Conservation (phyloP, 2,113 vertebrate genomes). For the Pangasianodon gigas region DNA sequence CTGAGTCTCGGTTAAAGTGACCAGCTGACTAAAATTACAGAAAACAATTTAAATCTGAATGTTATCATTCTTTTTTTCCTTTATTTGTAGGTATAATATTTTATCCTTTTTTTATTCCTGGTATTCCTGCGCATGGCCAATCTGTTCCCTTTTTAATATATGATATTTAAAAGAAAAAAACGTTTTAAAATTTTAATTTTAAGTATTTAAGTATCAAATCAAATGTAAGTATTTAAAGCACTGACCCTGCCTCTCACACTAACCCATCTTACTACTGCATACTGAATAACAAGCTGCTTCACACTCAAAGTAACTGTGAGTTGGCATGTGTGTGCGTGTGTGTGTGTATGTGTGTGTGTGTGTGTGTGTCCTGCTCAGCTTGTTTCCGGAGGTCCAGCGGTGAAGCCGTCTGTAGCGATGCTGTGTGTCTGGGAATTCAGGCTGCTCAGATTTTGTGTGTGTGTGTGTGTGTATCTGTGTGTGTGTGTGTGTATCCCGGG, state of each 20-base stretch:
- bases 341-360: not conserved
- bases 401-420: slow-evolving; percentile 23
- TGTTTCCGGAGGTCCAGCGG: slow-evolving; percentile 29
- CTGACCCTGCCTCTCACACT: not conserved
- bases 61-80: no score
- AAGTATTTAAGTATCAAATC: not conserved
- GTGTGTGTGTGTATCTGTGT: slow-evolving; percentile 27
- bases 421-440: slow-evolving; percentile 33
- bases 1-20: no score
- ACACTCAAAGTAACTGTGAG: not conserved
- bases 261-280: not conserved
- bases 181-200: not conserved
- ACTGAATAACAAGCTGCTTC: slow-evolving; percentile 16
- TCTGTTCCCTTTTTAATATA: not conserved
- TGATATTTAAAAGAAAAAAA: not conserved
- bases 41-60: no score
- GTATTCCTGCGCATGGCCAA: not conserved
- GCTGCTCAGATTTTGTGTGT: slow-evolving; percentile 10
- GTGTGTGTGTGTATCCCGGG: slow-evolving; percentile 41
- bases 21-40: no score
- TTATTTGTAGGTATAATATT: not conserved
- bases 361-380: slow-evolving; percentile 23
- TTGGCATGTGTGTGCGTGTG: not conserved
- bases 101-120: not conserved
- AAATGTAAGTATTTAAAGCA: not conserved